These are phyloP conservation scores for Actinia tenebrosa DNA, from an alignment of 64 coral and sea anemone genomes.

Conservation along the genomic window DNA sequence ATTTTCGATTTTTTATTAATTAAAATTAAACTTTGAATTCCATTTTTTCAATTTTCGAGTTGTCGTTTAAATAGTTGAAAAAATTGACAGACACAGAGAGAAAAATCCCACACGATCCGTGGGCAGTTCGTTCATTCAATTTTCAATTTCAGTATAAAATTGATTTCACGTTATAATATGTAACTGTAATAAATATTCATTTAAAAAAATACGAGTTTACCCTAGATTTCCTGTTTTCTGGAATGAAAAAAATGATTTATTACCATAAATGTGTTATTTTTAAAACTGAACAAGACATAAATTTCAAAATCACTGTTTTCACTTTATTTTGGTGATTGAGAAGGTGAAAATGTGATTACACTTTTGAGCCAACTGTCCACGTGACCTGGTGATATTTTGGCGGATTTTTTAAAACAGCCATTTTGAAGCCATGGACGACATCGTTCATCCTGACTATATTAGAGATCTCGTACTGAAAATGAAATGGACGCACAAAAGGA, in stretches of 20 bases:
- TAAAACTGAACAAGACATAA: neutral
- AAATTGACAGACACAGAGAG: too few relatives aligned
- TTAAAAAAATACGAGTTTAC: too few relatives aligned
- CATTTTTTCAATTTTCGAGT: too few relatives aligned
- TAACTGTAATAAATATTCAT: too few relatives aligned
- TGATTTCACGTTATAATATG: too few relatives aligned
- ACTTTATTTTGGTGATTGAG: neutral
- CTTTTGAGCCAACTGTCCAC: neutral
- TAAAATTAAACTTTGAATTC: too few relatives aligned
- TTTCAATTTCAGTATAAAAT: too few relatives aligned
- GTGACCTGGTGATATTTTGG: neutral
- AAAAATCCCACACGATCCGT: too few relatives aligned
- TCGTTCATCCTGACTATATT: neutral
- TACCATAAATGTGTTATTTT: conserved; percentile 1
- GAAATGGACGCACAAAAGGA: neutral
- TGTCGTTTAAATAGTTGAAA: too few relatives aligned
- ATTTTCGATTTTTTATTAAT: too few relatives aligned
- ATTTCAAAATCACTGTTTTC: conserved; percentile 2
- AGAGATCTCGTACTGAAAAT: neutral
- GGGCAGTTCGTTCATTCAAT: too few relatives aligned
- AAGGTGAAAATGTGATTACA: neutral
- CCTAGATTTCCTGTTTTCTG: neutral
- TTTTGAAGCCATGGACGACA: conserved; percentile 7
- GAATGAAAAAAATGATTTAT: neutral
- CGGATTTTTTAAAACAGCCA: neutral